Conservation (phyloP, 92 coral and sea anemone species). For the Diadumene lineata region DNA sequence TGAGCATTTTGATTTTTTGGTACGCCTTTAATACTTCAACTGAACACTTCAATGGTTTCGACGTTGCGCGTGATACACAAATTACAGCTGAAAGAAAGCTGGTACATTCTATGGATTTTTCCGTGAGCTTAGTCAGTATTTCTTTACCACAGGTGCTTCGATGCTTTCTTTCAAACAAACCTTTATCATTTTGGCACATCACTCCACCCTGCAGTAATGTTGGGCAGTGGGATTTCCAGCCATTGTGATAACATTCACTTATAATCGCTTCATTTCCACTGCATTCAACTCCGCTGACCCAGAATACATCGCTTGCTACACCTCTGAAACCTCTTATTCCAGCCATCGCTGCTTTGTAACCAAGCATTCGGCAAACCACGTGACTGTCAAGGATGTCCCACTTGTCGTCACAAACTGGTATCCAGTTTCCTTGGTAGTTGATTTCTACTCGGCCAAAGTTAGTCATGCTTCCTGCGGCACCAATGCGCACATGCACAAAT, state of each 20-base stretch:
- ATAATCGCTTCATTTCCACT: slow-evolving; percentile 2
- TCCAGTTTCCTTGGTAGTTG: slow-evolving; percentile 23
- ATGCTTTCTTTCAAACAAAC: not conserved
- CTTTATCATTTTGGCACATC: not conserved
- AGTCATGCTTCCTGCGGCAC: not conserved
- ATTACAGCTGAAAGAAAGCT: too few relatives aligned
- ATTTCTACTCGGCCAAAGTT: slow-evolving; percentile 39
- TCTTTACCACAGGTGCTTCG: not conserved
- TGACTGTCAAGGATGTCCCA: slow-evolving; percentile 21
- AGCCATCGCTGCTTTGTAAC: slow-evolving; percentile 34
- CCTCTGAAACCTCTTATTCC: not conserved
- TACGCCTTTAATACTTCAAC: too few relatives aligned
- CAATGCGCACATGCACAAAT: not conserved
- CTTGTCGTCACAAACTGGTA: slow-evolving; percentile 33
- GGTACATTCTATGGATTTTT: too few relatives aligned
- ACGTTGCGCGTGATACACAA: too few relatives aligned
- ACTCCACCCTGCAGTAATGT: not conserved
- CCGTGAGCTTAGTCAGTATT: too few relatives aligned
- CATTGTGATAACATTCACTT: not conserved
- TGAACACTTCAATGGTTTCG: too few relatives aligned
- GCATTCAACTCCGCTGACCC: not conserved
- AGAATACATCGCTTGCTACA: not conserved
- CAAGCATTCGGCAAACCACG: slow-evolving; percentile 47
- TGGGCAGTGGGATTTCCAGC: not conserved
- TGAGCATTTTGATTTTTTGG: too few relatives aligned